Evolutionary conservation across 2,797 vertebrate genomes (phyloP).

Genomic region (Hoplostethus mediterraneus): DNA sequence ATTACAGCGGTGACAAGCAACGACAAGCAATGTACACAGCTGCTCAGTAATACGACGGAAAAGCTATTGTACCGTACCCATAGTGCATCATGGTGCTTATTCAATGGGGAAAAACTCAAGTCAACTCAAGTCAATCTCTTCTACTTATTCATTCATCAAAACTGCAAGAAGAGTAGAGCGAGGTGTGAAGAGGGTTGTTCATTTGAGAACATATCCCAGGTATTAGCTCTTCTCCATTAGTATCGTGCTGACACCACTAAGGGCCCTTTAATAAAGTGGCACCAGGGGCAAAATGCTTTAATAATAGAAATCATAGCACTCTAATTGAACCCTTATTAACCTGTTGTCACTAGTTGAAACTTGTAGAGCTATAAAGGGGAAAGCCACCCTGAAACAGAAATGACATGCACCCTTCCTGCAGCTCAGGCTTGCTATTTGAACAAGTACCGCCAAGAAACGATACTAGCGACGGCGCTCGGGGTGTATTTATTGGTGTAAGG

Average conservation of each 20-base stretch:
- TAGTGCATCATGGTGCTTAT: no score
- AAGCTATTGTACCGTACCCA: not conserved
- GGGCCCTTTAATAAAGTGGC: constrained; percentile 36
- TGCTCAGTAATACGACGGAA: not conserved
- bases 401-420: not conserved
- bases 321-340: constrained; percentile 33
- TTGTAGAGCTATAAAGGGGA: constrained; percentile 16
- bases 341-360: constrained; percentile 7
- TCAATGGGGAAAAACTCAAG: not conserved
- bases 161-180: not conserved
- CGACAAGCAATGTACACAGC: not conserved
- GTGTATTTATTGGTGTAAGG: no score
- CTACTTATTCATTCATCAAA: not conserved
- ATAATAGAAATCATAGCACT: constrained; percentile 41
- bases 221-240: constrained; percentile 19
- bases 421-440: no score
- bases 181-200: constrained; percentile 25
- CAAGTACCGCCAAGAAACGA: no score
- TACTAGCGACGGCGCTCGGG: no score
- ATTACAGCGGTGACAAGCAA: not conserved
- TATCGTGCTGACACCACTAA: constrained; percentile 21
- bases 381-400: constrained; percentile 22
- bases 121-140: not conserved
- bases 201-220: constrained; percentile 18
- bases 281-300: constrained; percentile 43